Evolutionary conservation across 2,888 invertebrate genomes (phyloP), one percentile per base, ranked within the genome.

Genomic region (Mythimna vitellina): DNA sequence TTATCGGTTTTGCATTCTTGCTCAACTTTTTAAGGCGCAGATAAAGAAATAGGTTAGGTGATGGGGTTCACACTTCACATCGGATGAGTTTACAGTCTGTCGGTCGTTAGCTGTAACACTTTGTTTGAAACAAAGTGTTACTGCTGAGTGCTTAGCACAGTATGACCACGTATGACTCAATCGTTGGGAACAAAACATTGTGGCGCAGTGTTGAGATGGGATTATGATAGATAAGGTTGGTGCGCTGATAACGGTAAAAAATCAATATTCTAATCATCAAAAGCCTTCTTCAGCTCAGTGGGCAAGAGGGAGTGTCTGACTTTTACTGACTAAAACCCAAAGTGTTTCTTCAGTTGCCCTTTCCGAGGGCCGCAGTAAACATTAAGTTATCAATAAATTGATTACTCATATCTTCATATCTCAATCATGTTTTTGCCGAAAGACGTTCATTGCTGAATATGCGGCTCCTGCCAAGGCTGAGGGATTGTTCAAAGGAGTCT

Each of bases 11-110:
- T 17, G 54, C 20, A 9, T 51, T 9, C 54, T 68, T 67, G 62
- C 42, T 65, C 56, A 79, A 79, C 62, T 38, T 65, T 63, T 79
- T 32, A 79, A 62, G 67, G 68, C 53, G 62, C 62, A 75, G 38
- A 70, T 46, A 75, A 65, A 56, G 65, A 32, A 79, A 79, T 75
- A 70, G 80, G 80, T 79, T 70, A 68, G 78, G 70, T 65, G 63
- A 82, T 82, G 70, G 35, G 53, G 29, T 25, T 73, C 46, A n/a
- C 51, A 68, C 51, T 25, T 73, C 46, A n/a, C 51, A 68, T 51
- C 32, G 53, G 75, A 68, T 69, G 70, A 68, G 67, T 82, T 81
- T 63, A 65, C 67, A 71, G 72, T 74, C 74, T 70, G 71, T 63
- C 61, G 65, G 67, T 66, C 71, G 35, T 79, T 68, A 62, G 38